Base-by-base conservation (phyloP, 2,888 invertebrate species). In the Eledona agricola region DNA sequence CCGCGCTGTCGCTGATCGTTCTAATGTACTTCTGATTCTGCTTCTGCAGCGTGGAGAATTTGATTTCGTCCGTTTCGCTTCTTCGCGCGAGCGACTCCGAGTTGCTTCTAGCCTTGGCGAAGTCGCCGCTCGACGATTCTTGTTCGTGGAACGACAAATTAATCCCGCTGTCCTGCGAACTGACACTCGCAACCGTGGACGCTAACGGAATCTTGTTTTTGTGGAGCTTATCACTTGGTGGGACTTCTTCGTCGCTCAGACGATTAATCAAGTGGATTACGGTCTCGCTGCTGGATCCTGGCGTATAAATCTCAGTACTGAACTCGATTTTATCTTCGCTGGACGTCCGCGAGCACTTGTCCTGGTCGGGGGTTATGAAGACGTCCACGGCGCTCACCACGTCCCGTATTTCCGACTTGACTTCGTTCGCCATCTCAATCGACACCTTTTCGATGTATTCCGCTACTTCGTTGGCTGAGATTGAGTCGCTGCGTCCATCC, bases 401-500 rank as follows among this genome's bases (percentile, higher is more conserved):
- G 71, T 87, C 88, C 32, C 88, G 80, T 56, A 88, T 88, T 72
- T 89, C 89, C 2, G 86, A 86, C 71, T 88, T 90, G 10, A 90
- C 86, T 77, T 89, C 88, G 38, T 87, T 87, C 4, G 88, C 87
- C 85, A 89, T 88, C 71, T 88, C 86, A 68, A 83, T 84, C 0
- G 89, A 88, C 70, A 88, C 85, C 58, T 88, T 89, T 81, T 88
- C 87, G 32, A 90, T 74, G 72, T 89, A 89, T 69, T 88, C 87
- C 0, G 89, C 88, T 28, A 89, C 87, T 67, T 89, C 87, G 69
- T 84, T 84, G 1, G 88, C 86, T 20, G 87, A 87, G 49, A 87
- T 86, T 0, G 88, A 88, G 72, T 87, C 86, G 60, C 81, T 84
- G 58, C 83, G 79, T 26, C 79, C 81, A 65, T 84, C 83, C 77